Percentiles rank a stretch among this genome's conserved stretches.
Conservation (phyloP, 2,113 vertebrate species). For the Brachionichthys hirsutus region DNA sequence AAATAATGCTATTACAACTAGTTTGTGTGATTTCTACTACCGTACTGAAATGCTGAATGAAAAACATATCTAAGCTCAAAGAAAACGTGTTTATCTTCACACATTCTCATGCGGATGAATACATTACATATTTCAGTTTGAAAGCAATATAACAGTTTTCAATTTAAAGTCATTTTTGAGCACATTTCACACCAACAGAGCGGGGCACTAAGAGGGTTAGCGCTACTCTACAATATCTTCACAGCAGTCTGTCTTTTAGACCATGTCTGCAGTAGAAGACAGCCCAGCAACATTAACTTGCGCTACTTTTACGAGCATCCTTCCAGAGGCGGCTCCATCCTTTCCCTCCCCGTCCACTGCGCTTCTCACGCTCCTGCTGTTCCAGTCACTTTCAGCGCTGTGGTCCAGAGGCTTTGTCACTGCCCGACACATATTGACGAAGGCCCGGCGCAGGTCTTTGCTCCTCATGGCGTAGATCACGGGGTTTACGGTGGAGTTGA, state of each 20-base stretch:
- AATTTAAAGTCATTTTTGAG: constrained; percentile 38
- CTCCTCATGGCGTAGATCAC: constrained; percentile 98
- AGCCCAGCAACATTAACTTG: constrained; percentile 94
- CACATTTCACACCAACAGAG: constrained; percentile 56
- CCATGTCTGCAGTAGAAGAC: constrained; percentile 85
- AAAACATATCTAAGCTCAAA: no score
- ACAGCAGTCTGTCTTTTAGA: constrained; percentile 73
- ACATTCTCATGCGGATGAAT: neutral
- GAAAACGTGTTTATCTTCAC: no score
- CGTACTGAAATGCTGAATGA: no score
- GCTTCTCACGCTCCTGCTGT: constrained; percentile 86
- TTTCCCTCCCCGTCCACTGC: constrained; percentile 77
- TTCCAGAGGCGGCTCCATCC: constrained; percentile 78
- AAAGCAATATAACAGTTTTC: constrained; percentile 19
- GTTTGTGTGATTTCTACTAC: no score
- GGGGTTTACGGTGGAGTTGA: constrained; percentile 98
- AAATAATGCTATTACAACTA: no score
- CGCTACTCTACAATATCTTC: constrained; percentile 30
- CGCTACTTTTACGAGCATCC: constrained; percentile 90
- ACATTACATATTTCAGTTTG: constrained; percentile 4
- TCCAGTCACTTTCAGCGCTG: constrained; percentile 95
- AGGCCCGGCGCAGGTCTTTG: constrained; percentile 94
- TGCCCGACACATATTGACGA: constrained; percentile 84
- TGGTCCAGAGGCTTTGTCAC: constrained; percentile 85
- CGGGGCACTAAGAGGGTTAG: constrained; percentile 14